Base-by-base conservation (phyloP, 2,888 invertebrate genomes). In the Noctua fimbriata region DNA sequence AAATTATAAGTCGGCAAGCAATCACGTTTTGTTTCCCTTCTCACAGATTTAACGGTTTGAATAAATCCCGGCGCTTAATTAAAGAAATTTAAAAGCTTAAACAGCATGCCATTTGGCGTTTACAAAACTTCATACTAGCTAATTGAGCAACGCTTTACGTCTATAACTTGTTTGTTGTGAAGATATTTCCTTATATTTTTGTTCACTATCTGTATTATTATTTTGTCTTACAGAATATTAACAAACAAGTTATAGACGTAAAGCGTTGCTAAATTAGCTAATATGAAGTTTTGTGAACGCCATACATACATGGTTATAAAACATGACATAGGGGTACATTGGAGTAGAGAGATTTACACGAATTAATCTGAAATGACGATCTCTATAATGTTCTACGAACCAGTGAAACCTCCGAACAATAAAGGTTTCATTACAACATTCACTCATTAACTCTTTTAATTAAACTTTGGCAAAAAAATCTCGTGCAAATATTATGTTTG, bases 1-100 rank as follows among this genome's bases (percentile, higher is more conserved):
- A 96, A 96, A 96, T 96, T 96, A 96, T 96, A 97, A 97, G 96
- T 96, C 96, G 94, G 92, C 94, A 94, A 95, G 96, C 95, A 96
- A 96, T 96, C 96, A 95, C 95, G 95, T 96, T 96, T 96, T 96
- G 96, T 96, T 96, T 96, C 94, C 94, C 93, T 92, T 89, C 91
- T 91, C 91, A 91, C 91, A 93, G 94, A 96, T 95, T 95, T 96
- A 96, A 96, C 96, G 95, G 96, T 95, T 95, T 95, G 96, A 95
- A 95, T 95, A 95, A 94, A 94, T 94, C 93, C 93, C 92, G 88
- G 87, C 93, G 93, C 95, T 96, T 96, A 96, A 96, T 96, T 96
- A 95, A 94, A 93, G 93, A 94, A 95, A 94, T 95, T 95, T 94
- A 92, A 94, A 94, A 94, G 95, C 94, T 94, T 94, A 94, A 93